Conservation (phyloP, 1,140 invertebrate genomes). For the Anagrus nilaparvatae region DNA sequence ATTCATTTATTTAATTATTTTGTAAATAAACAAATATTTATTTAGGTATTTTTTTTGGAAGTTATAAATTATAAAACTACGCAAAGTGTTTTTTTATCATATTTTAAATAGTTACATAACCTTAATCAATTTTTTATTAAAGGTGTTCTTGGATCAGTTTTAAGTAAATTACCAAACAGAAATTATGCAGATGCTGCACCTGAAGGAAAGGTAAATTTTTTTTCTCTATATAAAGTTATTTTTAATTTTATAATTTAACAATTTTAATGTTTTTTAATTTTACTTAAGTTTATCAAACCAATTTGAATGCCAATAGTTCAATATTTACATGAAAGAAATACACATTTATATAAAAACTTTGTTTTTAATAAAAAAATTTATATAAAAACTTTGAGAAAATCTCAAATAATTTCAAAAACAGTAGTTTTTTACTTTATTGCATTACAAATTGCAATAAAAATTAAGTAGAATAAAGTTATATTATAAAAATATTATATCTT, state of each 20-base stretch:
- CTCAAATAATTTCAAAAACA: constrained; percentile 30
- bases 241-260: neutral
- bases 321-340: too few species aligned
- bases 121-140: constrained; percentile 20
- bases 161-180: constrained; percentile 27
- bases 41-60: neutral
- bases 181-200: constrained; percentile 32
- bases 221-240: constrained; percentile 4
- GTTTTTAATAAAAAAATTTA: constrained; percentile 21
- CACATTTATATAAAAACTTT: too few species aligned
- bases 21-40: constrained; percentile 15
- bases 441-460: neutral
- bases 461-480: neutral
- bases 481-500: neutral
- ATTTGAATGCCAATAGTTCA: neutral
- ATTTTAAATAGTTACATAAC: constrained; percentile 36
- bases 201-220: constrained; percentile 33
- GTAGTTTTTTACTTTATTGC: neutral
- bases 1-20: constrained; percentile 8
- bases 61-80: constrained; percentile 1
- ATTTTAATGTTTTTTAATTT: neutral
- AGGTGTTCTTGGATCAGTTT: constrained; percentile 33
- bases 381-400: constrained; percentile 49
- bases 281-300: neutral
- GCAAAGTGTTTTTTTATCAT: too few species aligned